Conservation (phyloP, 2,797 vertebrate species). For the Vultur gryphus region DNA sequence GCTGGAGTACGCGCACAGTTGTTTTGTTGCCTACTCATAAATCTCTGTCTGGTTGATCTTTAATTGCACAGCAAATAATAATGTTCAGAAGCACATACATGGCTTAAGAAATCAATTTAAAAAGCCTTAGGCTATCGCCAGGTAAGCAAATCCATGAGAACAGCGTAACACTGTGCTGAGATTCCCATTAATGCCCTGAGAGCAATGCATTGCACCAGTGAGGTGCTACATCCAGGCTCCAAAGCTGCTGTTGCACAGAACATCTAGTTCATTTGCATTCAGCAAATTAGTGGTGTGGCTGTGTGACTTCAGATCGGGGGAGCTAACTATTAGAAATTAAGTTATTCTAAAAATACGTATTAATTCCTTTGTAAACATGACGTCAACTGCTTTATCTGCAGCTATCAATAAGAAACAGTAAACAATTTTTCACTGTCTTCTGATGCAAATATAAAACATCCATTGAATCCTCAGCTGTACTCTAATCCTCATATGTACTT, state of each 20-base stretch:
- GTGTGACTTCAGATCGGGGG: neutral
- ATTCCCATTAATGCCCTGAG: accelerated
- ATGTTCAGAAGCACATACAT: accelerated
- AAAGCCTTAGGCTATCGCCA: accelerated
- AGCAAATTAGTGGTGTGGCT: neutral
- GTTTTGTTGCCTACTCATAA: accelerated
- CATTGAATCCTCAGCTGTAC: accelerated
- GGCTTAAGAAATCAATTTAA: neutral
- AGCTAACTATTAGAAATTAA: neutral
- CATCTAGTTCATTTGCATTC: accelerated
- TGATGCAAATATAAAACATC: neutral
- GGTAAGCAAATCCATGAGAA: neutral
- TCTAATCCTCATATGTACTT: accelerated
- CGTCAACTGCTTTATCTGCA: neutral
- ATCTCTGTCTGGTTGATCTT: neutral
- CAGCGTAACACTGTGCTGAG: accelerated
- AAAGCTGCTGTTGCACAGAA: accelerated
- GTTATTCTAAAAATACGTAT: neutral
- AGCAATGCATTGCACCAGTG: accelerated
- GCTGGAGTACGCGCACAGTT: accelerated
- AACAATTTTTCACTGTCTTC: neutral
- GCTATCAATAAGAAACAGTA: neutral
- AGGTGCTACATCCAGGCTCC: accelerated
- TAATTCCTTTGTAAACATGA: neutral
- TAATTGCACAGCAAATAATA: neutral